Conservation (phyloP, 2,113 vertebrate species). For the Sceloporus undulatus region DNA sequence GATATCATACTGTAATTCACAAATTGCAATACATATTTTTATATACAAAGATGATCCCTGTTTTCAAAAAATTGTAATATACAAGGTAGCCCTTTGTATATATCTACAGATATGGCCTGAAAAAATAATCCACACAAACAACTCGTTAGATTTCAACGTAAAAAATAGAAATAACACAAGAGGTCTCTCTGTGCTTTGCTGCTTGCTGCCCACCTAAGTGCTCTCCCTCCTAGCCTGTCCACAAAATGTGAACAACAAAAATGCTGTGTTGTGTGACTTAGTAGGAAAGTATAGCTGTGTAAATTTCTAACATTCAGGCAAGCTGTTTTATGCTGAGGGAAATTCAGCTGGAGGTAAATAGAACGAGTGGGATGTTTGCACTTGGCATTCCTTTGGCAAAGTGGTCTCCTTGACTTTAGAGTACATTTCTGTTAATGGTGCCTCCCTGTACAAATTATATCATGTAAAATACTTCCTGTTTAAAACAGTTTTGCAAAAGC, state of each 20-base stretch:
- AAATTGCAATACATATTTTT: not conserved
- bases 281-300: constrained; percentile 15
- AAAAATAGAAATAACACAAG: not conserved
- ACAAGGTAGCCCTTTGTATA: not conserved
- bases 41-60: not conserved
- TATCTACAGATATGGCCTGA: not conserved
- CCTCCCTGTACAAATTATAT: constrained; percentile 24
- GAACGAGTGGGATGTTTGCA: constrained; percentile 43
- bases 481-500: constrained; percentile 1
- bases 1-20: not conserved
- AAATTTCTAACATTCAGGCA: constrained; percentile 46
- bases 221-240: not conserved
- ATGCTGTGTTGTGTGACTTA: constrained; percentile 14
- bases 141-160: not conserved
- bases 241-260: constrained; percentile 35
- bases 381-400: constrained; percentile 6
- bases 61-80: not conserved
- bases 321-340: constrained; percentile 30
- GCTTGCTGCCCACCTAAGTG: not conserved
- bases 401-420: constrained; percentile 31
- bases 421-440: constrained; percentile 17
- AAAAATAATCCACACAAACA: not conserved
- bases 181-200: not conserved
- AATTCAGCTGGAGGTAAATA: constrained; percentile 34
- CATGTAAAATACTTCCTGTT: constrained; percentile 11